Percentiles rank a stretch among this genome's conserved stretches.
phyloP scores from a whole-genome alignment of 2,113 vertebrate genomes.

The Orientallactaga bullata region DNA sequence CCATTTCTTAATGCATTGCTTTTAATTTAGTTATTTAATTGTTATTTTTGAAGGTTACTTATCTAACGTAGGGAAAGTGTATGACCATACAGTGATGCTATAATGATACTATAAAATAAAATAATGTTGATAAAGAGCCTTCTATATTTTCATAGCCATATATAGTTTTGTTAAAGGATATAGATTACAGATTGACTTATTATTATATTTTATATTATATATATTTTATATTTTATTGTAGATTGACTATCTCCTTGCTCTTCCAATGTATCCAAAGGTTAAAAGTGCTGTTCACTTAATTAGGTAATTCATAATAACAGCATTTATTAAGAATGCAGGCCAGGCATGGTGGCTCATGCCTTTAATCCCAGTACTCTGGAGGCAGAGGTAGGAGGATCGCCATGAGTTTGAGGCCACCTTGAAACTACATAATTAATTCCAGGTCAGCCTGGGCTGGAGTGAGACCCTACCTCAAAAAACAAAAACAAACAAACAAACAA shows the following conservation, averaged over 20 bases:
- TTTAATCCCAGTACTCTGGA: no score
- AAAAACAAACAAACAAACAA: no score
- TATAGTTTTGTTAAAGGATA: conserved; percentile 1
- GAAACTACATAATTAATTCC: no score
- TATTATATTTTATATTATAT: no score
- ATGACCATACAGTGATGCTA: not conserved
- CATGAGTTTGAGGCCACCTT: no score
- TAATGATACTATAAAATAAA: not conserved
- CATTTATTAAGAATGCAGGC: conserved; percentile 24
- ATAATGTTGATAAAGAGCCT: not conserved
- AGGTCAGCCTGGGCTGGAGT: no score
- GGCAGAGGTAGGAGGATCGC: no score
- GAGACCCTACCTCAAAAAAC: no score
- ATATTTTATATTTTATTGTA: no score
- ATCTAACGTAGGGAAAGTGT: not conserved
- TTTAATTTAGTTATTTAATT: conserved; percentile 7
- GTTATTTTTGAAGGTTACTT: not conserved
- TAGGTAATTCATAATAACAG: conserved; percentile 37
- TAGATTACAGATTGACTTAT: no score
- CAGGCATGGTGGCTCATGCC: no score
- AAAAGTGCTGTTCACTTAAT: conserved; percentile 22
- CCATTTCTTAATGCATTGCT: not conserved
- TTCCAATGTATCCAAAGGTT: conserved; percentile 15
- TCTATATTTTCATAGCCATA: not conserved
- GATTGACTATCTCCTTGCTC: not conserved